Conservation (phyloP, 1,140 invertebrate species). For the Drosophila sturtevanti region DNA sequence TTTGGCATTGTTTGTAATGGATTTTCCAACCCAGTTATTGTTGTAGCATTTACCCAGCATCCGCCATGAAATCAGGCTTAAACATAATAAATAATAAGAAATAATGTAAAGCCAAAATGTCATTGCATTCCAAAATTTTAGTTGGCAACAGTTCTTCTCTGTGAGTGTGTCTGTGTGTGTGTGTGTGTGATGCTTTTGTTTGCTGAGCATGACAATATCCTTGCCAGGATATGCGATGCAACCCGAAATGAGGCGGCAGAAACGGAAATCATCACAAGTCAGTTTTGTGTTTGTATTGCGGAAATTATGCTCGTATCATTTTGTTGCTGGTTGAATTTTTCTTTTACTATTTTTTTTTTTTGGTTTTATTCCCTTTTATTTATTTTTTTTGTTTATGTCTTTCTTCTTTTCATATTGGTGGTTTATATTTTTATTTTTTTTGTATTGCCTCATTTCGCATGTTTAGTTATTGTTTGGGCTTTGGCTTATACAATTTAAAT, state of each 20-base stretch:
- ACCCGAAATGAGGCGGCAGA: slow-evolving; percentile 21
- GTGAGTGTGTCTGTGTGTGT: not conserved
- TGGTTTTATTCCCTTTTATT: not conserved
- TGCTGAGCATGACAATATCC: slow-evolving; percentile 1
- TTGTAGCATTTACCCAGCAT: not conserved
- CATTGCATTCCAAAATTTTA: slow-evolving; percentile 2
- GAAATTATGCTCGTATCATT: slow-evolving; percentile 31
- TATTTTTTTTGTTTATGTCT: not conserved
- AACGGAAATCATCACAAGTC: slow-evolving; percentile 53
- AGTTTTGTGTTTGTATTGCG: slow-evolving; percentile 43
- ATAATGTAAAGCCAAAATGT: slow-evolving; percentile 21
- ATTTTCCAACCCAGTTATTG: slow-evolving; percentile 1
- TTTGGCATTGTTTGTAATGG: not conserved
- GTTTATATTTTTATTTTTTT: too few species aligned
- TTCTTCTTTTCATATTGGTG: not conserved
- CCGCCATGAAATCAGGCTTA: not conserved
- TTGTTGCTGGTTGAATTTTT: slow-evolving; percentile 12
- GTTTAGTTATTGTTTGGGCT: slow-evolving; percentile 29
- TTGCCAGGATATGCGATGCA: slow-evolving; percentile 16
- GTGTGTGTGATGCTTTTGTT: not conserved
- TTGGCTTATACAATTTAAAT: slow-evolving; percentile 40
- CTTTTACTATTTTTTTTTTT: too few species aligned
- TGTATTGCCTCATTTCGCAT: slow-evolving; percentile 6
- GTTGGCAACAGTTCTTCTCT: not conserved
- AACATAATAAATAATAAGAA: slow-evolving; percentile 37